Percentiles rank a stretch among this genome's conserved stretches.
phyloP scores from a whole-genome alignment of 2,797 vertebrate genomes.

The Nannoperca australis region DNA sequence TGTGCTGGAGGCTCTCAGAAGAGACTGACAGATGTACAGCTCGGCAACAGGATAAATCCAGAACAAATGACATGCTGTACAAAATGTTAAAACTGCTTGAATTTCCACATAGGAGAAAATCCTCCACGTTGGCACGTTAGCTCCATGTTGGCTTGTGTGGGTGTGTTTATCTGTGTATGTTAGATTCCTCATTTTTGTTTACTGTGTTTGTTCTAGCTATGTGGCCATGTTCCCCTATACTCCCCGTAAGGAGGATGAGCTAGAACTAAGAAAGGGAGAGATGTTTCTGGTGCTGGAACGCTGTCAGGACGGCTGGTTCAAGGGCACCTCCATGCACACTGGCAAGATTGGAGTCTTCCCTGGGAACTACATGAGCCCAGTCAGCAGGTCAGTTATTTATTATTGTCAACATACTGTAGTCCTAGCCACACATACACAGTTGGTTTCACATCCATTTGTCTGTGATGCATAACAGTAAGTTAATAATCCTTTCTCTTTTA shows the following conservation, averaged over 20 bases:
- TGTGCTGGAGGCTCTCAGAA: slow-evolving; percentile 51
- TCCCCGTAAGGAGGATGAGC: slow-evolving; percentile 97
- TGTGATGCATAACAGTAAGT: neutral
- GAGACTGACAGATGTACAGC: slow-evolving; percentile 62
- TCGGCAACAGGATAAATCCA: slow-evolving; percentile 29
- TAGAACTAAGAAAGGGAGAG: slow-evolving; percentile 97
- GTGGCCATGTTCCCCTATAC: slow-evolving; percentile 96
- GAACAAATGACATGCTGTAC: slow-evolving; percentile 37
- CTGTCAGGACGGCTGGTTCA: slow-evolving; percentile 99
- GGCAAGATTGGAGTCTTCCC: slow-evolving; percentile 98
- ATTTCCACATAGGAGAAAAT: slow-evolving; percentile 3
- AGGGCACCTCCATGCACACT: slow-evolving; percentile 98
- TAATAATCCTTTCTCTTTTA: neutral
- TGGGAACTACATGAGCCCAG: slow-evolving; percentile 98
- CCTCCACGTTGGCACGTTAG: neutral
- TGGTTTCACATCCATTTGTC: slow-evolving; percentile 1
- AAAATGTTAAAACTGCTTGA: slow-evolving; percentile 9
- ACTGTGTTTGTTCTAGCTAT: slow-evolving; percentile 83
- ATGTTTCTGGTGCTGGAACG: slow-evolving; percentile 98
- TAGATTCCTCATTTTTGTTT: slow-evolving; percentile 26
- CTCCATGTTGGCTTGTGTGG: neutral
- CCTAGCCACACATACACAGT: slow-evolving; percentile 2
- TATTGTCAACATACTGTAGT: slow-evolving; percentile 23
- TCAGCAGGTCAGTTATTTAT: slow-evolving; percentile 89
- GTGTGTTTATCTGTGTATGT: neutral